Evolutionary conservation across 2,888 invertebrate genomes (phyloP), one percentile per base, ranked within the genome.

Genomic region (Zaprionus bogoriensis): DNA sequence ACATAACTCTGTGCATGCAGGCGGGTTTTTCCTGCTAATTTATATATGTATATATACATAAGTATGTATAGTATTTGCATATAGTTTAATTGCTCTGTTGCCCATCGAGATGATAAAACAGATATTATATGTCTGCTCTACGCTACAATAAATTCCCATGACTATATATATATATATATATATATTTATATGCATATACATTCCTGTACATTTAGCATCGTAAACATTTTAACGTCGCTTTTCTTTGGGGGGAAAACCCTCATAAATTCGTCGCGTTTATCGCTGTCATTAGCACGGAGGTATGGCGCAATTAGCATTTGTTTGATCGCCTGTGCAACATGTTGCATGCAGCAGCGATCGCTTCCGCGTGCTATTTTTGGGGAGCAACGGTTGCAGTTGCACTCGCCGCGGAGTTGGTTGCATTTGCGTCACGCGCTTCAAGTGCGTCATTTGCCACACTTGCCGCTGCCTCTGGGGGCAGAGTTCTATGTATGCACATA

Each of bases 401-500:
- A 36, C 4, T 23, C 17, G 32, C 32, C 3, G 17, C 17, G 74
- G 63, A 75, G 70, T 72, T 72, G 62, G 70, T 72, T 72, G 62
- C 84, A 84, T 55, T 64, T 87, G 60, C 87, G 87, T 79, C 87
- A 79, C 27, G 23, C 51, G n/a, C 12, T 36, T 38, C 38, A 69
- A 80, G 60, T 79, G 85, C 82, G 87, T 84, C 78, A 78, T 84
- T 59, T 61, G 59, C 50, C 65, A 30, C 52, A 72, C 65, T 55
- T 46, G 38, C 30, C 45, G 20, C 30, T 59, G 39, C 42, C 54
- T 52, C 36, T 17, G 19, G 17, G 14, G 14, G 28, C 12, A 47
- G 36, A 57, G 63, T 51, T 65, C 27, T 38, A 17, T 9, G 10
- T 10, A 39, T 10, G n/a, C n/a, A 36, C 36, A 19, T 10, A 27